Percentiles rank a stretch among this genome's conserved stretches.
phyloP scores from a whole-genome alignment of 2,888 invertebrate species.

The Zygaena filipendulae region DNA sequence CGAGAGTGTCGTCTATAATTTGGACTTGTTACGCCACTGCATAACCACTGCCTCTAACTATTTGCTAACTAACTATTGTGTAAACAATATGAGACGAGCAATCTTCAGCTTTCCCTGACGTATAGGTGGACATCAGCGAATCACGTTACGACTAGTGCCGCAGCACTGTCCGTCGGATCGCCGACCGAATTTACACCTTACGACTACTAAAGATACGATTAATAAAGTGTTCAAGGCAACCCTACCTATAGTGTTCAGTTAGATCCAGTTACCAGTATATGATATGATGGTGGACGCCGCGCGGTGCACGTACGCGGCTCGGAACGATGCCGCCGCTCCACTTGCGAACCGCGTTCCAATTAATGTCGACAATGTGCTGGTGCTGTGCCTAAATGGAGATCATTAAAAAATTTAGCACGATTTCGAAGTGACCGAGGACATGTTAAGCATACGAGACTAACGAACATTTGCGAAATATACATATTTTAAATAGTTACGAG shows the following conservation, averaged over 20 bases:
- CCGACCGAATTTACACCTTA: too few species aligned
- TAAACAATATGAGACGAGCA: conserved; percentile 29
- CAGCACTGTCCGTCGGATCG: too few species aligned
- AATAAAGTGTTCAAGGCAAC: too few species aligned
- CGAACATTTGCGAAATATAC: too few species aligned
- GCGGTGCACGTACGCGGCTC: conserved; percentile 33
- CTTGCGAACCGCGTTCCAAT: conserved; percentile 26
- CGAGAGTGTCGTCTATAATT: conserved; percentile 44
- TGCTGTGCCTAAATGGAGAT: too few species aligned
- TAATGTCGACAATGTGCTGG: too few species aligned
- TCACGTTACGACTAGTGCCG: too few species aligned
- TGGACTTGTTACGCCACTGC: conserved; percentile 36
- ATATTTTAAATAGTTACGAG: too few species aligned
- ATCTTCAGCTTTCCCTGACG: conserved; percentile 46
- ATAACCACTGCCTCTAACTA: conserved; percentile 14
- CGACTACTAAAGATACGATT: too few species aligned
- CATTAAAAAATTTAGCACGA: conserved; percentile 23
- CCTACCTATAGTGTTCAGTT: too few species aligned
- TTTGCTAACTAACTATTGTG: conserved; percentile 33
- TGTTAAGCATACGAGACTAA: too few species aligned
- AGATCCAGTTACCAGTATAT: too few species aligned
- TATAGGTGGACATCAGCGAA: conserved; percentile 25
- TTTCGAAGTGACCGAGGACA: conserved; percentile 23
- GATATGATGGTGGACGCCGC: conserved; percentile 17
- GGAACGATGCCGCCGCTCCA: conserved; percentile 32